A percentile compares a stretch with the other conserved stretches of the same genome.
Conservation (phyloP, 1,140 invertebrate species). For the Cotesia glomerata region DNA sequence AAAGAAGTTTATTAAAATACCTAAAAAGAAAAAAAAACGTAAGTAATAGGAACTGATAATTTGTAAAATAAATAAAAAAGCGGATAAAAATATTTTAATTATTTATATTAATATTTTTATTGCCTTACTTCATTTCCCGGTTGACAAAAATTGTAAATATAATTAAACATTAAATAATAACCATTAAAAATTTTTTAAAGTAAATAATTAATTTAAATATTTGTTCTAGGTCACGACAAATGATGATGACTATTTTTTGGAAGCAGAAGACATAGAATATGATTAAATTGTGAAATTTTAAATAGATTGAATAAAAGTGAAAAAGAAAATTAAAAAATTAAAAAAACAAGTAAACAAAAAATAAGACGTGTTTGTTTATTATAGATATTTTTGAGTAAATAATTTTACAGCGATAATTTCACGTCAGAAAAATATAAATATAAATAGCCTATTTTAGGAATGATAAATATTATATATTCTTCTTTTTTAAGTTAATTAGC, state of each 20-base stretch:
- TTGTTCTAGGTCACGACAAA: conserved; percentile 52
- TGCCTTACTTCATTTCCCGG: too few relatives aligned
- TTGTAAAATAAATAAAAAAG: background rate
- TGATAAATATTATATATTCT: conserved; percentile 33
- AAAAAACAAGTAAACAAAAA: too few relatives aligned
- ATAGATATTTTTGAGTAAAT: conserved; percentile 3
- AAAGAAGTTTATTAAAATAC: conserved; percentile 45
- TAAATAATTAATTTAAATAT: conserved; percentile 29
- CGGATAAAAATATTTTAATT: background rate
- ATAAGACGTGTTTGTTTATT: conserved; percentile 10
- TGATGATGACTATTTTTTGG: conserved; percentile 39
- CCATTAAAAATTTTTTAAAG: background rate
- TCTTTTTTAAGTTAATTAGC: background rate
- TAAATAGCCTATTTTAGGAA: conserved; percentile 1
- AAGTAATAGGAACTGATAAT: conserved; percentile 32
- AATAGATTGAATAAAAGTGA: background rate
- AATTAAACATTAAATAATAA: too few relatives aligned
- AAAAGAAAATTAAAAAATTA: background rate
- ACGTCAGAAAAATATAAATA: conserved; percentile 25
- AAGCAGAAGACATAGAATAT: conserved; percentile 28
- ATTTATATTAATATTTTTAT: too few relatives aligned
- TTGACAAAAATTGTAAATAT: background rate
- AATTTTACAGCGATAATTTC: conserved; percentile 22
- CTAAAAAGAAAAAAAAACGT: conserved; percentile 39
- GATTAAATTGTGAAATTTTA: background rate